Base-by-base conservation (phyloP, 2,113 vertebrate genomes). In the Rutilus rutilus region DNA sequence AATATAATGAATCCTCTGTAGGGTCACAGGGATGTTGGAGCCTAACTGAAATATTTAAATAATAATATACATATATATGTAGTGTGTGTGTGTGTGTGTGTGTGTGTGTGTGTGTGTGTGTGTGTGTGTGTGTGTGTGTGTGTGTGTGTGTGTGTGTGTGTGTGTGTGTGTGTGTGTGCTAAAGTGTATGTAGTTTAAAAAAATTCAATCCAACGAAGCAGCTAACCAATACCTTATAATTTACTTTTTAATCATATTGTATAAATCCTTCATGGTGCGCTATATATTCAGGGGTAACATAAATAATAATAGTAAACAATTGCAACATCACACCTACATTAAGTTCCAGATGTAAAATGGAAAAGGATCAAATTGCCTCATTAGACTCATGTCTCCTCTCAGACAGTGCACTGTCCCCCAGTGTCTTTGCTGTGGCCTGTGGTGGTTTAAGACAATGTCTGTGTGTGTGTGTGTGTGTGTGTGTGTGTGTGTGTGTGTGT, bases 361-460 rank as follows among this genome's bases (percentile, higher is more conserved):
- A 75, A 75, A 64, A 6, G 33, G 19, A 79, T 39, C 21, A 62
- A 10, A 42, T 42, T 79, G 23, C 4, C 23, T 79, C 33, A 42
- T 42, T 6, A n/a, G n/a, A 76, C 36, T 78, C 47, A 39, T 47
- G 30, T 59, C 9, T 27, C 11, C 50, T 39, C 21, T 74, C 60
- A 79, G 30, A 81, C 75, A 14, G 7, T 67, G 17, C n/a, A n/a
- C 6, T 81, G 84, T 76, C 87, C 83, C 25, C 8, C 23, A 17
- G 50, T 57, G 50, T 73, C 88, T 94, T 92, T 94, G 92, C 90
- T 92, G 93, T 93, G 92, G 93, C 85, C 47, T 84, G 52, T n/a
- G 15, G 65, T 78, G 52, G 84, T 73, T 76, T 84, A 30, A 21
- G 78, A 11, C 6, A 45, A 52, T 17, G 47, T 54, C 30, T 77